Evolutionary conservation across 2,888 invertebrate species (phyloP), one percentile per base, ranked within the genome.

Genomic region (Brachylomia viminalis): DNA sequence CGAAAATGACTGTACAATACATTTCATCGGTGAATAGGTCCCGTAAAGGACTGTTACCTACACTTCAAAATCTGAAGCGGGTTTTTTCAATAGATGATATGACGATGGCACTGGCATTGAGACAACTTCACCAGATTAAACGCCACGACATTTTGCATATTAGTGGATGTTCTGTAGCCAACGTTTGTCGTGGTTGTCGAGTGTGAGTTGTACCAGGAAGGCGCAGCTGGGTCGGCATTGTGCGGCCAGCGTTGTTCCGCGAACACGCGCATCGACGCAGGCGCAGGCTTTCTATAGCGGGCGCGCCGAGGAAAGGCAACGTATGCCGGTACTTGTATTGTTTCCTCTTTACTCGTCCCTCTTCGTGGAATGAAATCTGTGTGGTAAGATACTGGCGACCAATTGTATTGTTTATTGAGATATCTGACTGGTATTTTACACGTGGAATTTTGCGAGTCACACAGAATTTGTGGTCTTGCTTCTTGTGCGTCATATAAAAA

Each of bases 221-320:
- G 85, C 86, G 74, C 80, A 83, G 83, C 83, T 85, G 83, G 78
- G 86, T 82, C 86, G 83, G 82, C 80, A 89, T 90, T 90, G 90
- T 90, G 86, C 79, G 76, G 76, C 77, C 62, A 49, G 67, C 74
- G 80, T 42, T 62, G 62, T 91, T 91, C 90, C 58, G 72, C 91
- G 90, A 91, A 90, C 77, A 58, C 73, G 79, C 80, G 77, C 72
- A 65, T 45, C 80, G 69, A 59, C 81, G 66, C 77, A 49, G 62
- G 84, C 86, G 82, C 87, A 83, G 86, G 89, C 89, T 90, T 91
- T 91, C 90, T 89, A 87, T 77, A 84, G 79, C 76, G 66, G 61
- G 74, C 58, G 62, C 80, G 75, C 81, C 75, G 84, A 82, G 89
- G 84, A 90, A 84, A 84, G 87, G 83, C 85, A 70, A 71, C 85